Conservation (phyloP, 1,140 invertebrate genomes). For the Drepana arcuata region DNA sequence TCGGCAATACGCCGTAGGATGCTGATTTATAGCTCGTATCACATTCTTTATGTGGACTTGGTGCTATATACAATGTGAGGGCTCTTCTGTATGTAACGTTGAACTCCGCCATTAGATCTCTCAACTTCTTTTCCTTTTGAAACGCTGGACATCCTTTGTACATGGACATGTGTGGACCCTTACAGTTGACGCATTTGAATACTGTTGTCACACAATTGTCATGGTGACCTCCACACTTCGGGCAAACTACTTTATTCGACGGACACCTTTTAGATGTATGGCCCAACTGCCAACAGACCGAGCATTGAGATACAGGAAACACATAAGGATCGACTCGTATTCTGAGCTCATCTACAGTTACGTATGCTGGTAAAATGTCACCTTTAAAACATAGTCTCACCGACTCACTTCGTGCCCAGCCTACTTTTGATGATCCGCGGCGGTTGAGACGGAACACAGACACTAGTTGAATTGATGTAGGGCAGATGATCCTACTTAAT, state of each 20-base stretch:
- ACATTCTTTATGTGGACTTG: not conserved
- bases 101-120: conserved; percentile 9
- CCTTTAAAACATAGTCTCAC: conserved; percentile 15
- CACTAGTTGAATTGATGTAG: not conserved
- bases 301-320: conserved; percentile 8
- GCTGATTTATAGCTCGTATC: not conserved
- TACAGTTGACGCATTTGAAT: conserved; percentile 8
- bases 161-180: conserved; percentile 5
- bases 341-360: not conserved
- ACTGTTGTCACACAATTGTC: conserved; percentile 17
- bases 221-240: conserved; percentile 20
- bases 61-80: conserved; percentile 6
- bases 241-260: conserved; percentile 16
- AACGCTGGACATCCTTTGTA: conserved; percentile 2
- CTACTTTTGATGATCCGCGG: not conserved
- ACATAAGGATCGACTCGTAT: not conserved
- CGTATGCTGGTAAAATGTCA: not conserved
- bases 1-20: not conserved
- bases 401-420: conserved; percentile 7
- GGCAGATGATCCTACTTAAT: not conserved
- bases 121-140: conserved; percentile 6
- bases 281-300: conserved; percentile 13
- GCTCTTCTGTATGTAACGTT: conserved; percentile 8
- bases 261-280: conserved; percentile 9
- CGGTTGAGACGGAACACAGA: not conserved